phyloP scores from a whole-genome alignment of 2,888 invertebrate genomes.

The Parnassius glacialis region DNA sequence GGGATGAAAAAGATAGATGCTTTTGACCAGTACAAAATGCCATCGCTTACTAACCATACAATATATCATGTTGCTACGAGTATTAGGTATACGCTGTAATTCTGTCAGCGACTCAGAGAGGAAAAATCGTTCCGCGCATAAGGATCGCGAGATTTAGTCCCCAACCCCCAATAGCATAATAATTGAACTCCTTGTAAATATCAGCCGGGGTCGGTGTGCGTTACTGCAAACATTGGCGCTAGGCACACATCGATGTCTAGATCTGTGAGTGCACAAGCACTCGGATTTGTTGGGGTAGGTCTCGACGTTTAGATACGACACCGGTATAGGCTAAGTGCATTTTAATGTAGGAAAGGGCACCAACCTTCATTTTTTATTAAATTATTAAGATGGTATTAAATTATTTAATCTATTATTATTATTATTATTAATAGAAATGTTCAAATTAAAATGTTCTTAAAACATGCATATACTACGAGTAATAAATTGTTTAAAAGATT shows the following conservation, averaged over 20 bases:
- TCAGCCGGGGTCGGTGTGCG: conserved; percentile 39
- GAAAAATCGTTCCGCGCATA: conserved; percentile 21
- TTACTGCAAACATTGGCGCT: conserved; percentile 35
- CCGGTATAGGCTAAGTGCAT: conserved; percentile 12
- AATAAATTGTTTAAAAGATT: too few relatives aligned
- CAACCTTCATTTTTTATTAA: too few relatives aligned
- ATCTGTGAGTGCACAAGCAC: conserved; percentile 44
- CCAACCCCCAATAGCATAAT: conserved; percentile 44
- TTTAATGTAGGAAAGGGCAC: neutral
- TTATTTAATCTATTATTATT: too few relatives aligned
- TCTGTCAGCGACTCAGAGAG: neutral
- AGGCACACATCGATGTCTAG: conserved; percentile 45
- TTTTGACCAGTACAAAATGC: too few relatives aligned
- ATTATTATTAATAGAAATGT: too few relatives aligned
- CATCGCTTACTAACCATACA: too few relatives aligned
- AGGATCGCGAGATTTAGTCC: conserved; percentile 30
- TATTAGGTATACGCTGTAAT: neutral
- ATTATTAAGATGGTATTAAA: too few relatives aligned
- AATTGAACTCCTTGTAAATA: conserved; percentile 55
- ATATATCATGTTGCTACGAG: too few relatives aligned
- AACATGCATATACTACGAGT: too few relatives aligned
- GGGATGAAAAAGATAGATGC: too few relatives aligned
- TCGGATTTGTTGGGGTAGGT: conserved; percentile 58
- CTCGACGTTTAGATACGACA: conserved; percentile 26
- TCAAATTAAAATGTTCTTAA: too few relatives aligned